Percentiles rank a stretch among this genome's conserved stretches.
Evolutionary conservation across 2,113 vertebrate species (phyloP).

Genomic region (Rostratula benghalensis): DNA sequence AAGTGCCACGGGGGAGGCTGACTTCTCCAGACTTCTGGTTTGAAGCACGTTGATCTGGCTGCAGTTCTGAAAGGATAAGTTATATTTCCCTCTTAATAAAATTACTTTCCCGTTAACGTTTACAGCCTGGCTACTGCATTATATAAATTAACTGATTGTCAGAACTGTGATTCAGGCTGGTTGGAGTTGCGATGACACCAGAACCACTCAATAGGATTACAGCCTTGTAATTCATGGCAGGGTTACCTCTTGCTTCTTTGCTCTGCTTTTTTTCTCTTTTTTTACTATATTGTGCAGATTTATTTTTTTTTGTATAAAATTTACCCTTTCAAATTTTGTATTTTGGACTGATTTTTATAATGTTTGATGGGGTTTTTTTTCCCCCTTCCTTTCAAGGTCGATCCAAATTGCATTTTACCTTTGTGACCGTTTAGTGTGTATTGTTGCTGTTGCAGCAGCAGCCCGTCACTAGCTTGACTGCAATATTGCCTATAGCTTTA

Average conservation of each 20-base stretch:
- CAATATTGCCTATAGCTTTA: conserved; percentile 69
- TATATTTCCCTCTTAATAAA: conserved; percentile 25
- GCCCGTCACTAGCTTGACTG: conserved; percentile 41
- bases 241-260: conserved; percentile 19
- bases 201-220: conserved; percentile 33
- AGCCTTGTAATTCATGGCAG: conserved; percentile 42
- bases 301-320: background rate
- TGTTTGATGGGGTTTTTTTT: background rate
- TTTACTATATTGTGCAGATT: background rate
- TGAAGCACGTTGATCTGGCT: background rate
- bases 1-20: background rate
- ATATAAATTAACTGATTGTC: conserved; percentile 63
- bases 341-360: background rate
- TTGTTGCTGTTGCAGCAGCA: conserved; percentile 67
- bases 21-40: conserved; percentile 33
- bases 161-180: background rate
- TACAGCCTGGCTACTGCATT: background rate
- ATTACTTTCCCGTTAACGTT: conserved; percentile 20
- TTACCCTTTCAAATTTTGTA: background rate
- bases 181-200: conserved; percentile 51
- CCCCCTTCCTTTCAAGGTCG: conserved; percentile 81
- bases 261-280: conserved; percentile 8
- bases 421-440: conserved; percentile 80
- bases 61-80: background rate
- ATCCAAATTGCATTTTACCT: conserved; percentile 81